Evolutionary conservation across 2,113 vertebrate genomes (phyloP).

Genomic region (Strigops habroptila): DNA sequence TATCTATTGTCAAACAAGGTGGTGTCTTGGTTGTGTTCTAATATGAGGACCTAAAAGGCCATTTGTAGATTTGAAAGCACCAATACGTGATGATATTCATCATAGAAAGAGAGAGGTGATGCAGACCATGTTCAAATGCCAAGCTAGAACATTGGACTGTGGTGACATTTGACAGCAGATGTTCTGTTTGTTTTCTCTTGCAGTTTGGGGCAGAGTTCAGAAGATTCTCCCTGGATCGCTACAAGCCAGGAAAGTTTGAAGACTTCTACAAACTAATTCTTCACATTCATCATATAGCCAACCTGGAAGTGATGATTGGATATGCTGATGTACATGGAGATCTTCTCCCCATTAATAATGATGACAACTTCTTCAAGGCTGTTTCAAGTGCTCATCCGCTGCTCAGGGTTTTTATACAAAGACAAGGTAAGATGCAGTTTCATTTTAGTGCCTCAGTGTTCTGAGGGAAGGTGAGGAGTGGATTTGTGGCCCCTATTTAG

Average conservation of each 20-base stretch:
- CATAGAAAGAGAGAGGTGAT: background rate
- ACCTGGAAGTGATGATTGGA: slow-evolving; percentile 92
- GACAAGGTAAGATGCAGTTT: slow-evolving; percentile 81
- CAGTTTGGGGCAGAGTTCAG: slow-evolving; percentile 98
- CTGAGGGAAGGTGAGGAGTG: background rate
- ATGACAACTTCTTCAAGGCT: slow-evolving; percentile 97
- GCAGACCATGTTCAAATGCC: background rate
- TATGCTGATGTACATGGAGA: slow-evolving; percentile 96
- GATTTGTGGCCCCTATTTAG: background rate
- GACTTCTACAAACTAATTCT: slow-evolving; percentile 97
- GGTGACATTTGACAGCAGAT: background rate
- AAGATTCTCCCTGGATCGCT: slow-evolving; percentile 91
- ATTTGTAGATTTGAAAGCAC: background rate
- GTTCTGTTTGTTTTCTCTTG: slow-evolving; percentile 5
- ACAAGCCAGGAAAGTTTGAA: slow-evolving; percentile 94
- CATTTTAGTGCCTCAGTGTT: background rate
- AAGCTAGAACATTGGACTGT: background rate
- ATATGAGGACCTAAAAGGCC: background rate
- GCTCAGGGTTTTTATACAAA: slow-evolving; percentile 95
- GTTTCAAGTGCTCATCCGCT: slow-evolving; percentile 93
- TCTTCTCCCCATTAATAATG: slow-evolving; percentile 98
- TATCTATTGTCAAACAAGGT: background rate
- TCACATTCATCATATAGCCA: slow-evolving; percentile 91
- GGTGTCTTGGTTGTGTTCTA: background rate
- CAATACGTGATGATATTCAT: background rate